Conservation (phyloP, 2,888 invertebrate species). For the Mellilla xanthometata region DNA sequence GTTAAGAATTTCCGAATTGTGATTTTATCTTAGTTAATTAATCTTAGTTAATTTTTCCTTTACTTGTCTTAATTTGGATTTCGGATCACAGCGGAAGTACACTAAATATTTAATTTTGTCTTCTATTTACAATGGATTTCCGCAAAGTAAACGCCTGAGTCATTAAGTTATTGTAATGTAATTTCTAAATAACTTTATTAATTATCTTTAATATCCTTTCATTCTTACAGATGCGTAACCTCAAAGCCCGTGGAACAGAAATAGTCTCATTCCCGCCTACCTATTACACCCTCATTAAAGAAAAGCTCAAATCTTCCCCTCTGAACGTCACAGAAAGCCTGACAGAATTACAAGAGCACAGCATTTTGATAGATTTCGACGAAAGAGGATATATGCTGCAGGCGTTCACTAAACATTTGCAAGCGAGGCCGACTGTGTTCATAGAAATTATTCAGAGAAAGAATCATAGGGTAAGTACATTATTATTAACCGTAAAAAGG, state of each 20-base stretch:
- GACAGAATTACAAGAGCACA: slow-evolving; percentile 89
- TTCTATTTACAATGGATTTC: no score
- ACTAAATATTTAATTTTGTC: no score
- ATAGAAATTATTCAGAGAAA: slow-evolving; percentile 97
- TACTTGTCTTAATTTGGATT: no score
- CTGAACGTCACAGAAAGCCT: slow-evolving; percentile 89
- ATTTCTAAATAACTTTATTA: no score
- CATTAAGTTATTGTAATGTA: no score
- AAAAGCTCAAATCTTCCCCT: slow-evolving; percentile 88
- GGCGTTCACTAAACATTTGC: slow-evolving; percentile 97
- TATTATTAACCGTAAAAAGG: no score
- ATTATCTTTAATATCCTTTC: no score
- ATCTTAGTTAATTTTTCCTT: no score
- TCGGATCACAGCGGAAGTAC: no score
- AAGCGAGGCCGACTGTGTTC: slow-evolving; percentile 97
- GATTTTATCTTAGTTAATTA: no score
- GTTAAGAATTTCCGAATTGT: no score
- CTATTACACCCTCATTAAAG: slow-evolving; percentile 93
- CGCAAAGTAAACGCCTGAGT: no score
- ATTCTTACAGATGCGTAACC: slow-evolving; percentile 82
- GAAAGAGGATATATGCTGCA: slow-evolving; percentile 98
- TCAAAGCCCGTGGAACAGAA: slow-evolving; percentile 91
- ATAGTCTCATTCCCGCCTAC: slow-evolving; percentile 94
- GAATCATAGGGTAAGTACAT: slow-evolving; percentile 94
- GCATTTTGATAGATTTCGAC: slow-evolving; percentile 97